Percentiles rank a stretch among this genome's conserved stretches.
These are phyloP conservation scores for Zoanthus gigantus DNA, from an alignment of 92 coral and sea anemone species.

Conservation along the genomic window DNA sequence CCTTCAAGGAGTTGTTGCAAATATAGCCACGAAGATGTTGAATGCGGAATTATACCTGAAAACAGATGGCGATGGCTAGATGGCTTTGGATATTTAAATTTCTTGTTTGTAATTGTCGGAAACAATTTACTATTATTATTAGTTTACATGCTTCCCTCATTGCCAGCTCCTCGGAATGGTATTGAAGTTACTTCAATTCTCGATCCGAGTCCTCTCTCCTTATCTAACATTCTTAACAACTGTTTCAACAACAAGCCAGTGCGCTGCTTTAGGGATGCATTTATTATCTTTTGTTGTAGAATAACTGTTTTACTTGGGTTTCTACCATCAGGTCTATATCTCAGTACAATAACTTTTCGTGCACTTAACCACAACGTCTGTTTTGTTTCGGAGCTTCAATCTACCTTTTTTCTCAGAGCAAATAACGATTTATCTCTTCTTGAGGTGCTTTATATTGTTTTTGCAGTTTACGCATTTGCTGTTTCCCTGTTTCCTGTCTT, in stretches of 20 bases:
- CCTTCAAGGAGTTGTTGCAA: constrained; percentile 1
- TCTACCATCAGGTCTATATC: background rate
- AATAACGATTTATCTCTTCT: background rate
- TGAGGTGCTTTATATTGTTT: background rate
- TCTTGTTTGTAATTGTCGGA: background rate
- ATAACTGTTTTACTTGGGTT: constrained; percentile 12
- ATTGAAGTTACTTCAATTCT: background rate
- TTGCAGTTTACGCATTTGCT: background rate
- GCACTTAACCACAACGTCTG: background rate
- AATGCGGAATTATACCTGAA: constrained; percentile 9
- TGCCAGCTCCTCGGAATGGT: background rate
- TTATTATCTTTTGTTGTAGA: background rate
- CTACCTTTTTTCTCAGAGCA: background rate
- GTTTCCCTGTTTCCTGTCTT: background rate
- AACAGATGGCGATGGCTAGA: constrained; percentile 3
- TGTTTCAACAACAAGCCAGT: constrained; percentile 32
- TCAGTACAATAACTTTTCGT: background rate
- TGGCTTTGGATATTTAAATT: background rate
- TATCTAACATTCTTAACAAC: background rate
- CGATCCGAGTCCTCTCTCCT: constrained; percentile 22
- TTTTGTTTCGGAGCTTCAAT: background rate
- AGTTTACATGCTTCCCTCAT: background rate
- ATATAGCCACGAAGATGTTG: constrained; percentile 3
- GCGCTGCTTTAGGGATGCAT: constrained; percentile 19
- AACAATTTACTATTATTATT: background rate